Percentiles rank a stretch among this genome's conserved stretches.
Conservation (phyloP, 2,113 vertebrate species). For the Excalfactoria chinensis region DNA sequence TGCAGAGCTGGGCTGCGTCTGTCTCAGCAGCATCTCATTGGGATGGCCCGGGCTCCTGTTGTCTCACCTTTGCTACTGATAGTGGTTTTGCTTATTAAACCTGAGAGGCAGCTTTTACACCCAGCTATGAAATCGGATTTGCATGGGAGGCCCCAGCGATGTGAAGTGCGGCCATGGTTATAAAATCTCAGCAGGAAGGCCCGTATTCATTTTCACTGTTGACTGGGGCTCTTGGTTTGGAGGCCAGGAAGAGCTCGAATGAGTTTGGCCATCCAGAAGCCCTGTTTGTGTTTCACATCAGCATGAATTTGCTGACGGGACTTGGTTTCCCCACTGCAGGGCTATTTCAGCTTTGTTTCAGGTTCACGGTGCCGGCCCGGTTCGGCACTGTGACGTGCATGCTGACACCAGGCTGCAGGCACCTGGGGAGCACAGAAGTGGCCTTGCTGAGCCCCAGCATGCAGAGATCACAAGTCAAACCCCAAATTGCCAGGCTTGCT, state of each 20-base stretch:
- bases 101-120: background rate
- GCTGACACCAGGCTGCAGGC: background rate
- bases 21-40: background rate
- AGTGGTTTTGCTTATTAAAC: background rate
- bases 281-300: background rate
- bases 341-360: background rate
- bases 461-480: background rate
- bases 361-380: background rate
- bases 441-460: accelerated
- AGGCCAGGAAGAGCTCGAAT: background rate
- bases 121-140: background rate
- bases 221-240: background rate
- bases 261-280: background rate
- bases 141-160: background rate
- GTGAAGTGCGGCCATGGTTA: background rate
- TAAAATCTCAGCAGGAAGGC: background rate
- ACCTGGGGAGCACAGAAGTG: background rate
- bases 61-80: background rate
- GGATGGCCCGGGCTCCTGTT: accelerated
- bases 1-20: accelerated
- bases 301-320: accelerated
- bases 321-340: background rate
- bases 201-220: background rate
- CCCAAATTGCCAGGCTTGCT: background rate
- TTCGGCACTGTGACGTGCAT: too few species aligned